Conservation (phyloP, 2,797 vertebrate species). For the Nannoperca australis region DNA sequence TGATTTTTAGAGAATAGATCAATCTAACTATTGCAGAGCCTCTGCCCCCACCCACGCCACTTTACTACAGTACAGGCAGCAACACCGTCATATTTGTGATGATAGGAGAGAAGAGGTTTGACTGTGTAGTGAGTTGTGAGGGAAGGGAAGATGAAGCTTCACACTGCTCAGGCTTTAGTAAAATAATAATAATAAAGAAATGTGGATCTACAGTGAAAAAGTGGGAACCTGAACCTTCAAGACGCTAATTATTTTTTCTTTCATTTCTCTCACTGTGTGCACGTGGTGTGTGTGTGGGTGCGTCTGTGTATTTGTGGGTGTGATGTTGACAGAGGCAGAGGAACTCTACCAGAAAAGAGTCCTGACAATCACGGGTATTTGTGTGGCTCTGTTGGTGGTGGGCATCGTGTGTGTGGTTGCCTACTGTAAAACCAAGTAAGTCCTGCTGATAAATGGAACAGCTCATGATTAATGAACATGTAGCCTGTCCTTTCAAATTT, state of each 20-base stretch:
- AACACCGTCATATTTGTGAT: slow-evolving; percentile 53
- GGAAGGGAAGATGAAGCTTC: slow-evolving; percentile 51
- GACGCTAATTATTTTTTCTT: slow-evolving; percentile 52
- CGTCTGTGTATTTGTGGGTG: slow-evolving; percentile 61
- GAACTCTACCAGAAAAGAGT: slow-evolving; percentile 99
- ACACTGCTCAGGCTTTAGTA: slow-evolving; percentile 68
- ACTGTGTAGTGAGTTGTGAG: slow-evolving; percentile 37
- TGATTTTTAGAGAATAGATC: slow-evolving; percentile 23
- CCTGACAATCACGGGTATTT: slow-evolving; percentile 98
- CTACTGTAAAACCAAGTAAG: slow-evolving; percentile 99
- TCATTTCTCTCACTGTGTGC: slow-evolving; percentile 52
- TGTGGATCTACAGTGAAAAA: slow-evolving; percentile 32
- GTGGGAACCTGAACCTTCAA: slow-evolving; percentile 41
- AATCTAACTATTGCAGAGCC: slow-evolving; percentile 25
- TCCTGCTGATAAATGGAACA: slow-evolving; percentile 55
- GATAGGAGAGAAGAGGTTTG: slow-evolving; percentile 44
- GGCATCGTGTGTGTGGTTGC: slow-evolving; percentile 99
- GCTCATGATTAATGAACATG: slow-evolving; percentile 5
- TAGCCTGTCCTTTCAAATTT: slow-evolving; percentile 11
- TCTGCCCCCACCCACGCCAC: slow-evolving; percentile 29
- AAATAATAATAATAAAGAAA: slow-evolving; percentile 7
- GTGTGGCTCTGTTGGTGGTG: slow-evolving; percentile 96
- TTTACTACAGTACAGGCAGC: slow-evolving; percentile 47
- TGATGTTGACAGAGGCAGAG: slow-evolving; percentile 91
- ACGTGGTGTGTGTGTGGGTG: slow-evolving; percentile 50